Base-by-base conservation (phyloP, 2,113 vertebrate genomes). In the Salvelinus namaycush region DNA sequence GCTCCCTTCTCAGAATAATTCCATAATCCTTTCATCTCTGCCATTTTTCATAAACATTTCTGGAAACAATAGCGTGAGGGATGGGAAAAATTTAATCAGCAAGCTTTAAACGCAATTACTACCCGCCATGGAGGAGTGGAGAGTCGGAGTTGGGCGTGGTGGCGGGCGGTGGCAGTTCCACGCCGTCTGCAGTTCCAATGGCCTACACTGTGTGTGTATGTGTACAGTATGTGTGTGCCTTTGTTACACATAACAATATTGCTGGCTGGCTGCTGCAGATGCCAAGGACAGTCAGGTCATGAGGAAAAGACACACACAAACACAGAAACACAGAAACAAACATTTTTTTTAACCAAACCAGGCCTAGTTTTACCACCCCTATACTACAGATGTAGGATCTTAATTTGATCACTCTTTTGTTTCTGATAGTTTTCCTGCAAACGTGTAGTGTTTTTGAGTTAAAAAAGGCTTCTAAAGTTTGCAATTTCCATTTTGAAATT, bases 41-140 rank as follows among this genome's bases (percentile, higher is more conserved):
- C 83, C 85, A 89, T 93, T 93, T 94, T 90, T 93, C 90, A 93
- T 90, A 86, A 91, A 91, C 88, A 92, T 88, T 91, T 86, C 81
- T 83, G 81, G 83, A 92, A 92, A 91, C 89, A 91, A 93, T 92
- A 87, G 87, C 72, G 49, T 78, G 67, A 87, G 85, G 90, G 90
- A 91, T 87, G 83, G 83, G 76, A 70, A 72, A 86, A 91, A 91
- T 92, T 84, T 87, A 92, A 94, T 93, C 89, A 93, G 83, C 76
- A 76, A 80, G 70, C 80, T 85, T 84, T 81, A 84, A 91, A 91
- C 85, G 77, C 80, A 91, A 86, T 93, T 93, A 90, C 87, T 54
- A 54, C 51, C 51, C 82, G 80, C 76, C 70, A 77, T 9, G 69
- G 76, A 80, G 77, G 70, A 85, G 76, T 79, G 76, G 69, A 84